Evolutionary conservation across 2,888 invertebrate species (phyloP), one percentile per base, ranked within the genome.

Genomic region (Euproctis similis): DNA sequence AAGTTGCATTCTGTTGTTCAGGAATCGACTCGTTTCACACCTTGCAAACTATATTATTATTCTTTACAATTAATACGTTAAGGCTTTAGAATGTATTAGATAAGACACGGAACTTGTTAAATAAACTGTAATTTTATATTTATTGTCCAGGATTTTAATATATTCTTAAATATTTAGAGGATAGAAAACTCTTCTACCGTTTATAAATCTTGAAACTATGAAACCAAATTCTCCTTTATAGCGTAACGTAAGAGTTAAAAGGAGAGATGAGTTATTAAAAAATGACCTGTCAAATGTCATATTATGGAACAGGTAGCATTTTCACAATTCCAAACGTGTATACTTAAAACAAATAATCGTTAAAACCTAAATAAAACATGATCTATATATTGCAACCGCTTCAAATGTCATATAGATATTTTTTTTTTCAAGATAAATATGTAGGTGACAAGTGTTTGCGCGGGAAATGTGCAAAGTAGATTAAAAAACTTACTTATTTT

Each of bases 31-130:
- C 46, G 58, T 47, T 61, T 67, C 57, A 69, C 73, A 74, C 73
- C 72, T 73, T 74, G 72, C 68, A 47, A 25, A 44, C 55, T 66
- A n/a, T n/a, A n/a, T n/a, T n/a, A 61, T 62, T 65, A 70, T 64
- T 55, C 53, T 48, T 47, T 46, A 58, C 61, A 63, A 72, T 72
- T 69, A 66, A 55, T 52, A 54, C 42, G 24, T 31, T 23, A 8
- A 36, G 55, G 28, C 28, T 47, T 57, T 45, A 37, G 53, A 62
- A 66, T 38, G 26, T 50, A 23, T 47, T 63, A 66, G 67, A 69
- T 33, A 30, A 25, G 42, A n/a, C 23, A 23, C 5, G 7, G 10
- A 4, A 21, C 5, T 11, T 21, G 1, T 17, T 16, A n/a, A n/a
- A n/a, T n/a, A n/a, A n/a, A n/a, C n/a, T n/a, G n/a, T n/a, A n/a